Percentiles rank a stretch among this genome's conserved stretches.
phyloP scores from a whole-genome alignment of 2,113 vertebrate species.

The human region DNA sequence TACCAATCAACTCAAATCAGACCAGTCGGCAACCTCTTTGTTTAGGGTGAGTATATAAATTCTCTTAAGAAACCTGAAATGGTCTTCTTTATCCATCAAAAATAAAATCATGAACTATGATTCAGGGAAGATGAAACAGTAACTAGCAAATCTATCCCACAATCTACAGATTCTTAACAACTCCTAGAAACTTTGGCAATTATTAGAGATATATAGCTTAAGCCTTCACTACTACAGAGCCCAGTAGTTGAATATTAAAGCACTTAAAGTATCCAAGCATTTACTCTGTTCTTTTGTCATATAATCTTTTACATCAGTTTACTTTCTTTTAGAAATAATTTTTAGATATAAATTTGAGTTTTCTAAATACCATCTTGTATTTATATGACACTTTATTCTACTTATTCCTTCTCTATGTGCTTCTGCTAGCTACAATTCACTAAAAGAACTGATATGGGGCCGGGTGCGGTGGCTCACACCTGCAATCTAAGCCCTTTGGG shows the following conservation, averaged over 20 bases:
- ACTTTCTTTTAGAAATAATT: constrained; percentile 26
- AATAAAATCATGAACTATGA: constrained; percentile 9
- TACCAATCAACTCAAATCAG: not conserved
- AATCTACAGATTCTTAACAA: constrained; percentile 28
- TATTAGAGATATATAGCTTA: not conserved
- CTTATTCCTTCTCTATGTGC: not conserved
- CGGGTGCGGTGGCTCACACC: too few relatives aligned
- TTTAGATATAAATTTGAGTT: constrained; percentile 32
- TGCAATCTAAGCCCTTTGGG: too few relatives aligned
- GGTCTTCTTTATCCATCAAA: not conserved
- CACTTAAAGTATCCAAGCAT: constrained; percentile 36
- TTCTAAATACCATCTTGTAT: not conserved
- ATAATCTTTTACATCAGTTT: not conserved
- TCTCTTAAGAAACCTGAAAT: not conserved
- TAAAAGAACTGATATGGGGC: not conserved
- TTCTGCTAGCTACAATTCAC: constrained; percentile 9
- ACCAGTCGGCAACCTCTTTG: not conserved
- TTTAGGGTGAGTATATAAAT: not conserved
- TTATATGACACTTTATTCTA: not conserved
- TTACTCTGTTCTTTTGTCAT: not conserved
- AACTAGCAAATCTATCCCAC: not conserved
- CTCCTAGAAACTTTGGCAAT: not conserved
- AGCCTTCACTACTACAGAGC: not conserved
- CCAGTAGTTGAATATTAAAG: not conserved
- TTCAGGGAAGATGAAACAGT: not conserved